Percentiles rank a stretch among this genome's conserved stretches.
Evolutionary conservation across 2,113 vertebrate species (phyloP).

Genomic region (Ariopsis seemanni): DNA sequence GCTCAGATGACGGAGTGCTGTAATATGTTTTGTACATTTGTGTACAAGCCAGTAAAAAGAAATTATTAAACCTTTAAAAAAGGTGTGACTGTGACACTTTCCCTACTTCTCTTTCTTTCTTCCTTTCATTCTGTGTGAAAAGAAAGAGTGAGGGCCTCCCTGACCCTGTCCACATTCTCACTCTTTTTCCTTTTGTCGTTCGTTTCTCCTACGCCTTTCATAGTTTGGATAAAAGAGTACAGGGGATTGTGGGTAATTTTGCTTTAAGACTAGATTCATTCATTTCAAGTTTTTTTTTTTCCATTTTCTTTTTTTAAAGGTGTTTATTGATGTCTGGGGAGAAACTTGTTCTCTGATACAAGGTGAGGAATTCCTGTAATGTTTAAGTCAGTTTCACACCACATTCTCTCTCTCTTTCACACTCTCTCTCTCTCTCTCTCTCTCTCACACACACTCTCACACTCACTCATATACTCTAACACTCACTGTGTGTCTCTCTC

Average conservation of each 20-base stretch:
- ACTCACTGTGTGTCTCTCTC: too few relatives aligned
- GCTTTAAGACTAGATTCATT: slow-evolving; percentile 66
- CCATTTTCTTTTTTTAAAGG: neutral
- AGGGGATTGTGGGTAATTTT: slow-evolving; percentile 74
- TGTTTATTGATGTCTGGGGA: slow-evolving; percentile 41
- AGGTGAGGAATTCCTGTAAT: neutral
- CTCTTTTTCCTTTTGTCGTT: slow-evolving; percentile 76
- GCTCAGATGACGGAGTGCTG: slow-evolving; percentile 77
- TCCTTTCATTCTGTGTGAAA: slow-evolving; percentile 38
- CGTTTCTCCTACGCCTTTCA: slow-evolving; percentile 83
- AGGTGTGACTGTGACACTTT: slow-evolving; percentile 54
- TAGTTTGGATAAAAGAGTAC: slow-evolving; percentile 74
- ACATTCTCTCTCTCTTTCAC: neutral
- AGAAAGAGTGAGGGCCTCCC: slow-evolving; percentile 35
- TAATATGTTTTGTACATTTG: slow-evolving; percentile 81
- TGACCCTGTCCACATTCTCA: slow-evolving; percentile 66
- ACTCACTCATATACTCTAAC: too few relatives aligned
- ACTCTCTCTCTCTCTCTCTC: too few relatives aligned
- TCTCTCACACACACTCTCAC: too few relatives aligned
- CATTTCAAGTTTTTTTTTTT: slow-evolving; percentile 57
- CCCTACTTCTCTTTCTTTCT: slow-evolving; percentile 52
- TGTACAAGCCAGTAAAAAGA: slow-evolving; percentile 82
- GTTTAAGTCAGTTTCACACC: neutral
- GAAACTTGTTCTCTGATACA: slow-evolving; percentile 10
- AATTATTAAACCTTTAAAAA: slow-evolving; percentile 78